Percentiles rank a stretch among this genome's conserved stretches.
Conservation (phyloP, 1,140 invertebrate species). For the Amyelois transitella region DNA sequence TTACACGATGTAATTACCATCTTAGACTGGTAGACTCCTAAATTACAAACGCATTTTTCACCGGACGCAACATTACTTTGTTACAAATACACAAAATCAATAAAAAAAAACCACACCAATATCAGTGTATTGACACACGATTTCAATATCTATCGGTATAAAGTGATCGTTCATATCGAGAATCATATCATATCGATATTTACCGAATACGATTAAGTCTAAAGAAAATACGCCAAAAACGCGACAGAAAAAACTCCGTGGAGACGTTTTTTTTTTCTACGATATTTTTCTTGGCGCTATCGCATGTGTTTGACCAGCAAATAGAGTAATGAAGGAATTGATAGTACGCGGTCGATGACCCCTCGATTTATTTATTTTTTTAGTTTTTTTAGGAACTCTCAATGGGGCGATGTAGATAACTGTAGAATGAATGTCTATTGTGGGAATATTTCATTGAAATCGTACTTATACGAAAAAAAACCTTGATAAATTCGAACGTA, state of each 20-base stretch:
- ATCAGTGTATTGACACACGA: constrained; percentile 33
- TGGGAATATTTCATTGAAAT: not conserved
- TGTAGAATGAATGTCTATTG: not conserved
- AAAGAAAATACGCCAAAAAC: constrained; percentile 53
- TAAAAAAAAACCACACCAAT: constrained; percentile 13
- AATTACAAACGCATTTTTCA: not conserved
- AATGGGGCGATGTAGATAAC: not conserved
- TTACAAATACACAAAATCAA: constrained; percentile 9
- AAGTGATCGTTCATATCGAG: constrained; percentile 51
- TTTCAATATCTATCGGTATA: constrained; percentile 43
- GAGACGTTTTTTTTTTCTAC: constrained; percentile 46
- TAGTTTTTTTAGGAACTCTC: constrained; percentile 5
- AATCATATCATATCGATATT: constrained; percentile 45
- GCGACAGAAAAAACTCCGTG: constrained; percentile 43
- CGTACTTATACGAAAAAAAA: not conserved
- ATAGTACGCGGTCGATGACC: constrained; percentile 56
- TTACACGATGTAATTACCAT: not conserved
- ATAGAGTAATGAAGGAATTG: constrained; percentile 64
- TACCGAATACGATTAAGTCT: constrained; percentile 50
- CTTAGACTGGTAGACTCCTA: not conserved
- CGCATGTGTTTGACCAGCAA: constrained; percentile 52
- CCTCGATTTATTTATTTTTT: constrained; percentile 25
- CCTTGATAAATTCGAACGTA: too few relatives aligned
- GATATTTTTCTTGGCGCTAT: constrained; percentile 54
- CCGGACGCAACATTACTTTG: not conserved